These are phyloP conservation scores for Trididemnum nubilum DNA, from an alignment of 23 tunicate genomes.

Conservation along the genomic window DNA sequence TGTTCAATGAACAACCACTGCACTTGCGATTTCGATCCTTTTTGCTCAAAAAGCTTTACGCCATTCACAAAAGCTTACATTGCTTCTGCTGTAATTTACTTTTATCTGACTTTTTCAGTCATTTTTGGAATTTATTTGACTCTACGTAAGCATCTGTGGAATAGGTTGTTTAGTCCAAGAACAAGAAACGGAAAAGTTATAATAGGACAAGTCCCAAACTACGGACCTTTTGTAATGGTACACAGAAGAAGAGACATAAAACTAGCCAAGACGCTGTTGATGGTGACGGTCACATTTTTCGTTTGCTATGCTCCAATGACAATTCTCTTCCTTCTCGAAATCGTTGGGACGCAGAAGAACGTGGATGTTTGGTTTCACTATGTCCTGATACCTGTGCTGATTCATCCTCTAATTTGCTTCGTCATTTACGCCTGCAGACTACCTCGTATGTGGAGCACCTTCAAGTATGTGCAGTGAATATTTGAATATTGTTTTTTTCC, in stretches of 20 bases:
- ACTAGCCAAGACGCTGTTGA: conserved; percentile 45
- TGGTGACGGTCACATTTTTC: conserved; percentile 57
- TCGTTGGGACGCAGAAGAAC: background rate
- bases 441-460: conserved; percentile 76
- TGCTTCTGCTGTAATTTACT: conserved; percentile 19
- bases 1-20: background rate
- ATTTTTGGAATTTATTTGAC: conserved; percentile 32
- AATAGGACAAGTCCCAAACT: conserved; percentile 29
- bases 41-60: conserved; percentile 50
- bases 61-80: conserved; percentile 58
- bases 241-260: conserved; percentile 47
- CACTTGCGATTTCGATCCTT: conserved; percentile 15
- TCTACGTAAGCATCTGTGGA: background rate
- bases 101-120: conserved; percentile 19
- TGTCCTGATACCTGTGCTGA: conserved; percentile 44
- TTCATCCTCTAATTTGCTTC: conserved; percentile 52
- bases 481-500: background rate
- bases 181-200: conserved; percentile 25
- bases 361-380: conserved; percentile 40
- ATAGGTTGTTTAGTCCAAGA: conserved; percentile 21
- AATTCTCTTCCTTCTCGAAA: conserved; percentile 40
- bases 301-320: conserved; percentile 59
- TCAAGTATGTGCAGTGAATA: conserved; percentile 60
- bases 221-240: conserved; percentile 63
- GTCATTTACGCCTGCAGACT: conserved; percentile 51